These are phyloP conservation scores for Scyliorhinus canicula DNA, from an alignment of 2,797 vertebrate genomes.

Conservation along the genomic window DNA sequence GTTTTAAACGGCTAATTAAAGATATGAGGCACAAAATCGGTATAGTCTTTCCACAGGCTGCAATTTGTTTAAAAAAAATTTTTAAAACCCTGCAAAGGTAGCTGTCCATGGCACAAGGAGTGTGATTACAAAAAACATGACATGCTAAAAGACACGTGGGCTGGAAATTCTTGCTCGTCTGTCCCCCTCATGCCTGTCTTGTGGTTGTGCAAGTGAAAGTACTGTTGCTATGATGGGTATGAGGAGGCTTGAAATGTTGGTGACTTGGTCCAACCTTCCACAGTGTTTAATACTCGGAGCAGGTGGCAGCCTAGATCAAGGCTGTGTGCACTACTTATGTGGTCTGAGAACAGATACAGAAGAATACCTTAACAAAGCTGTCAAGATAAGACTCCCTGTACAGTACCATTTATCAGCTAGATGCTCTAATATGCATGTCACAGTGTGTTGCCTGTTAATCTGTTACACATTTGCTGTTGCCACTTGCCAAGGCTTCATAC, in stretches of 20 bases:
- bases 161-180: not conserved
- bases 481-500: not conserved
- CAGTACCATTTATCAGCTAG: not conserved
- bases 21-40: not conserved
- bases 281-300: not conserved
- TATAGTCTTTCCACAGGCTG: not conserved
- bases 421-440: not conserved
- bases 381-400: not conserved
- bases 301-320: not conserved
- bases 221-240: not conserved
- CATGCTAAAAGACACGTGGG: not conserved
- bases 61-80: too few relatives aligned
- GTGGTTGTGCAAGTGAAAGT: not conserved
- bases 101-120: not conserved
- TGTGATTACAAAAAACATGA: not conserved
- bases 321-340: not conserved
- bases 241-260: not conserved
- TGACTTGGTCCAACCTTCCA: not conserved
- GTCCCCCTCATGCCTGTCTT: not conserved
- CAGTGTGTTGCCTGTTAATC: not conserved
- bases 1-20: not conserved
- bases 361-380: not conserved
- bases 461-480: not conserved
- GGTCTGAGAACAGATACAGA: not conserved
- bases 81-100: not conserved